Conservation (phyloP, 2,888 invertebrate species). For the Electrophaes corylata region DNA sequence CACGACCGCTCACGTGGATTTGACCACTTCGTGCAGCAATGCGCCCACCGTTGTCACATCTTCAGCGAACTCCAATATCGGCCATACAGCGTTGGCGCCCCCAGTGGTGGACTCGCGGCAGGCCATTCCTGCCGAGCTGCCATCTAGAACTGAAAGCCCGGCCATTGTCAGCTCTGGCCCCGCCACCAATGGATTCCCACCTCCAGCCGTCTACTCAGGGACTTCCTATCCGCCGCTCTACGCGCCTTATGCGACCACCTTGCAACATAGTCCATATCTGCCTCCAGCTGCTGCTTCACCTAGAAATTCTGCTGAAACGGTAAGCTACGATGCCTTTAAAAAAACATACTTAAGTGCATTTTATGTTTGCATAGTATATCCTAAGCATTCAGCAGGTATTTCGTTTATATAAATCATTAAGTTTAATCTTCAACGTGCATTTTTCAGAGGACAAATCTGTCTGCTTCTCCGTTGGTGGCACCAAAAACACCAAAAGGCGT, state of each 20-base stretch:
- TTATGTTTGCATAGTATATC: background rate
- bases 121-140: slow-evolving; percentile 62
- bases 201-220: slow-evolving; percentile 90
- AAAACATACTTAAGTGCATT: background rate
- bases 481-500: slow-evolving; percentile 80
- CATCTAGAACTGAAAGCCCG: slow-evolving; percentile 70
- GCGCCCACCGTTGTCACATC: slow-evolving; percentile 58
- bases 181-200: slow-evolving; percentile 83
- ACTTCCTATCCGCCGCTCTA: slow-evolving; percentile 87
- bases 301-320: slow-evolving; percentile 84
- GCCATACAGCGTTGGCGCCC: slow-evolving; percentile 64
- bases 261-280: slow-evolving; percentile 90
- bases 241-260: slow-evolving; percentile 90
- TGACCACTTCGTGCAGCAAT: slow-evolving; percentile 28
- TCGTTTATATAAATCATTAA: too few species aligned
- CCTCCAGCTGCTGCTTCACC: slow-evolving; percentile 87
- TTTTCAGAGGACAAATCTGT: slow-evolving; percentile 74
- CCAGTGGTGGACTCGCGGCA: slow-evolving; percentile 72
- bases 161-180: slow-evolving; percentile 86
- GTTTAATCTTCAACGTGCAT: background rate
- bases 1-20: slow-evolving; percentile 60
- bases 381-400: background rate
- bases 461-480: slow-evolving; percentile 79
- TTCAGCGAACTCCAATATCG: slow-evolving; percentile 52
- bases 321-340: slow-evolving; percentile 41